phyloP scores from a whole-genome alignment of 2,888 invertebrate genomes.

The Cantharis lateralis region DNA sequence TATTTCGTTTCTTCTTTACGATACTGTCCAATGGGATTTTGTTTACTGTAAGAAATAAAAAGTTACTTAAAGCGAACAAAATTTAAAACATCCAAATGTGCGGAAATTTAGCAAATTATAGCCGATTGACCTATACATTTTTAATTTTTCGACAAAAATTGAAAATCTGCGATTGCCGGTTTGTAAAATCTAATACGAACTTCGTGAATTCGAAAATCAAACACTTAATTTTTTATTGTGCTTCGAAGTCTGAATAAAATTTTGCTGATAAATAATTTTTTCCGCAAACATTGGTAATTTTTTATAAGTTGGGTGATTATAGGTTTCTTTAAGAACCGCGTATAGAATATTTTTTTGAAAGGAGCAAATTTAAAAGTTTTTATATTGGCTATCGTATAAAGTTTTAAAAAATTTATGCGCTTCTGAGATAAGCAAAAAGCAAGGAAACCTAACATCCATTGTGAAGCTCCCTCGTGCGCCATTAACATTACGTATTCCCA shows the following conservation, averaged over 20 bases:
- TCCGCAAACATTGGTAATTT: background rate
- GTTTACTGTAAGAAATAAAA: background rate
- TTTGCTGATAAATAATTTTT: background rate
- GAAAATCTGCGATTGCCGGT: background rate
- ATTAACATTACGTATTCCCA: conserved; percentile 22
- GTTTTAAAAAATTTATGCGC: conserved; percentile 21
- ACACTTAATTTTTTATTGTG: background rate
- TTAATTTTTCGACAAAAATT: background rate
- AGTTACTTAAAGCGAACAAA: background rate
- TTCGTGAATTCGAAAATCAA: background rate
- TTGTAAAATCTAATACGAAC: background rate
- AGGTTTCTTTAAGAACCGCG: background rate
- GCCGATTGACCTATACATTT: background rate
- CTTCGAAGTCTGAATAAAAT: background rate
- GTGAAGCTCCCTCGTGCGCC: conserved; percentile 17
- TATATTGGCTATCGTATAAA: conserved; percentile 5
- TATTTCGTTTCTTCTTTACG: background rate
- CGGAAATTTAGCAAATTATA: background rate
- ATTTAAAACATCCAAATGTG: background rate
- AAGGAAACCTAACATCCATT: conserved; percentile 18
- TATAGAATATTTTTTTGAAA: background rate
- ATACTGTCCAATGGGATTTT: background rate
- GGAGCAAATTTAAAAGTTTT: conserved; percentile 7
- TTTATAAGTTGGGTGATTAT: background rate
- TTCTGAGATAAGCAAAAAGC: conserved; percentile 16